A percentile compares a stretch with the other conserved stretches of the same genome.
Evolutionary conservation across 2,113 vertebrate genomes (phyloP).

Genomic region (Myotis lucifugus): DNA sequence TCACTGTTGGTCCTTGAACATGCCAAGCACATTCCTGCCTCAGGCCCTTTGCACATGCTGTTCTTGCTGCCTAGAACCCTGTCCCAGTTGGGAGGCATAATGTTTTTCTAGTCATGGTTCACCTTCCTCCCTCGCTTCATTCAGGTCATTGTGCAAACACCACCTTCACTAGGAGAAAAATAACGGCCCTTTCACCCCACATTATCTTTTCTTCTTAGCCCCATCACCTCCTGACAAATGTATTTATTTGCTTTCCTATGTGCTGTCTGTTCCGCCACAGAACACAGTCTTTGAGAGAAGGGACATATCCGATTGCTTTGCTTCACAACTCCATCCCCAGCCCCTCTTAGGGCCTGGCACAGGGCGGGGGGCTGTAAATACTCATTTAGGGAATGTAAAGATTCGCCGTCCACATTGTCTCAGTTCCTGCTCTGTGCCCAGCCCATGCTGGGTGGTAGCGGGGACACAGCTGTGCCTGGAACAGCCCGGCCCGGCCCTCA

Average conservation of each 20-base stretch:
- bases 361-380: background rate
- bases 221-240: background rate
- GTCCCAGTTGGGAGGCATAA: background rate
- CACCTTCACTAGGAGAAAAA: background rate
- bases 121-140: background rate
- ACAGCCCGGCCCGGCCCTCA: background rate
- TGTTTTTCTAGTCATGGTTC: background rate
- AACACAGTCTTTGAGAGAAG: background rate
- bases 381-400: background rate
- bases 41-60: background rate
- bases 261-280: background rate
- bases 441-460: background rate
- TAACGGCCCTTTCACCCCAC: background rate
- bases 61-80: background rate
- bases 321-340: background rate
- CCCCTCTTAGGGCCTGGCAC: background rate
- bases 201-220: background rate
- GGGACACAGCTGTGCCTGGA: background rate
- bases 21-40: background rate
- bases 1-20: background rate
- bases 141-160: background rate
- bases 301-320: background rate
- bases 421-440: background rate
- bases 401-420: no score
- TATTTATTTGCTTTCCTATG: background rate